Percentiles rank a stretch among this genome's conserved stretches.
Evolutionary conservation across 2,888 invertebrate species (phyloP).

Genomic region (Spicauda simplicius): DNA sequence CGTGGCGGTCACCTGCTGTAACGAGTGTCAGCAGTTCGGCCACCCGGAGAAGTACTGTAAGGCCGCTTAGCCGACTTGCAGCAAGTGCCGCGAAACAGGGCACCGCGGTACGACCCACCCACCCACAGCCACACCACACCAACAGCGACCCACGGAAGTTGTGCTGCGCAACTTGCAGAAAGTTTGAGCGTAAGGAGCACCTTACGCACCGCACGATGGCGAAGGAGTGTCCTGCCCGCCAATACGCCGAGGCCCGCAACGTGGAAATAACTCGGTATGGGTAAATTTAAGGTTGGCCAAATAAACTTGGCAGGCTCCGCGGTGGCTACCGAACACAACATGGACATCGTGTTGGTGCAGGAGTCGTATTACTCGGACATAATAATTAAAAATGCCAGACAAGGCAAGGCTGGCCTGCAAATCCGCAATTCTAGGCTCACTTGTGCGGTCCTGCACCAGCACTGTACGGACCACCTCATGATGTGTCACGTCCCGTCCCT

Average conservation of each 20-base stretch:
- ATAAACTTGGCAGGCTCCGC: too few relatives aligned
- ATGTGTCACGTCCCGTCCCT: slow-evolving; percentile 3
- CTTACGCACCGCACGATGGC: slow-evolving; percentile 6
- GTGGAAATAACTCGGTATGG: too few relatives aligned
- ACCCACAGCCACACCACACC: too few relatives aligned
- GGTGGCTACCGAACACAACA: too few relatives aligned
- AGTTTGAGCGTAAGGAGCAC: background rate
- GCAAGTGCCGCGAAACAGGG: slow-evolving; percentile 1
- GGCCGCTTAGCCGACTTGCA: background rate
- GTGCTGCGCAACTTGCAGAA: slow-evolving; percentile 9
- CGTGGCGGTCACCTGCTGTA: slow-evolving; percentile 8
- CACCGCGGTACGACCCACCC: background rate
- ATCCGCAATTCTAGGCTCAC: too few relatives aligned
- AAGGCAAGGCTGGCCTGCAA: too few relatives aligned
- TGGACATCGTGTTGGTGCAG: too few relatives aligned
- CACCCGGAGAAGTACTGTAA: slow-evolving; percentile 41
- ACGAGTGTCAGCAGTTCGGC: slow-evolving; percentile 41
- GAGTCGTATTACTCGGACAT: too few relatives aligned
- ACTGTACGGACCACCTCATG: background rate
- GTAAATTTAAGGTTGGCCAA: too few relatives aligned
- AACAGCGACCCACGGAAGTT: background rate
- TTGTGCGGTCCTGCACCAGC: too few relatives aligned
- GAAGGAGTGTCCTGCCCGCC: slow-evolving; percentile 12
- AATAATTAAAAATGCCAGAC: too few relatives aligned
- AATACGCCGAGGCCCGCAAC: too few relatives aligned